Percentiles rank a stretch among this genome's conserved stretches.
phyloP scores from a whole-genome alignment of 2,888 invertebrate genomes.

The Zootermopsis nevadensis region DNA sequence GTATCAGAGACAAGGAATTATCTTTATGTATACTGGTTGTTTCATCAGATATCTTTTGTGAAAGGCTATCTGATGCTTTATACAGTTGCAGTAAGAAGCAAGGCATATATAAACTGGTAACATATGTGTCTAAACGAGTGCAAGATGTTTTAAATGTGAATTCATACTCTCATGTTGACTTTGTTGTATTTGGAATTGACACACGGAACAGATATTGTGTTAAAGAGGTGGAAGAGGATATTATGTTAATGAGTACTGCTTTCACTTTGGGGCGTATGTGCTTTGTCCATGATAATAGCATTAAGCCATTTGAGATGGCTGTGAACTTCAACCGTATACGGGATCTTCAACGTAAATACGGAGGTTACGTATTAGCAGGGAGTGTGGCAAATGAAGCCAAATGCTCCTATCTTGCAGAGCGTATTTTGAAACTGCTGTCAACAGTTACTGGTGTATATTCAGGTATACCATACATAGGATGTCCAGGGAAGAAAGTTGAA shows the following conservation, averaged over 20 bases:
- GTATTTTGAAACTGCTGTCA: not conserved
- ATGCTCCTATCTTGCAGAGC: not conserved
- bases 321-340: not conserved
- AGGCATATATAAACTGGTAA: not conserved
- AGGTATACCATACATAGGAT: not conserved
- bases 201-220: not conserved
- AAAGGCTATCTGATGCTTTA: not conserved
- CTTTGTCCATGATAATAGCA: not conserved
- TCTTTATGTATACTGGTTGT: not conserved
- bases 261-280: slow-evolving; percentile 8
- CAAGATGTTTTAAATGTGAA: not conserved
- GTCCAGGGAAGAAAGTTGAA: not conserved
- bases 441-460: not conserved
- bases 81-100: not conserved
- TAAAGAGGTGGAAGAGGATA: not conserved
- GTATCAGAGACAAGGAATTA: not conserved
- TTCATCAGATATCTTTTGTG: not conserved
- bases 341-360: slow-evolving; percentile 6
- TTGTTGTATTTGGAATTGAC: not conserved
- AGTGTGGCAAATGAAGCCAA: not conserved
- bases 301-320: not conserved
- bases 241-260: not conserved
- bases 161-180: not conserved
- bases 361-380: not conserved
- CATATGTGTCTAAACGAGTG: not conserved